A percentile compares a stretch with the other conserved stretches of the same genome.
phyloP scores from a whole-genome alignment of 1,140 invertebrate genomes.

The Probaryconus sp. region DNA sequence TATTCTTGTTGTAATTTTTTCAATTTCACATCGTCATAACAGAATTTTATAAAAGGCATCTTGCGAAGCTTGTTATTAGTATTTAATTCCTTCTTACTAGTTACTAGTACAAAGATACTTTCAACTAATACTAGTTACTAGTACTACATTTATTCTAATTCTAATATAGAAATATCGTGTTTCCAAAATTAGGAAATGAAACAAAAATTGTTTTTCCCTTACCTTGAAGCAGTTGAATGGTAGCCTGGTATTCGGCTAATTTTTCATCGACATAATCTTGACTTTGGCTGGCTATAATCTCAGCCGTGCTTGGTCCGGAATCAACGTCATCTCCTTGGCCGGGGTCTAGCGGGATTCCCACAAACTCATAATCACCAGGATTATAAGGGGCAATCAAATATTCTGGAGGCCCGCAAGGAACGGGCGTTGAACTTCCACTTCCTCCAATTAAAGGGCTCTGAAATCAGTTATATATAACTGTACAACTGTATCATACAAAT shows the following conservation, averaged over 20 bases:
- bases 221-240: slow-evolving; percentile 94
- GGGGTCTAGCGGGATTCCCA: slow-evolving; percentile 84
- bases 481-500: too few relatives aligned
- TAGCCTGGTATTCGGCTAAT: slow-evolving; percentile 94
- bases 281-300: slow-evolving; percentile 94
- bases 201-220: too few relatives aligned
- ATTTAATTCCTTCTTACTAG: too few relatives aligned
- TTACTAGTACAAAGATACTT: too few relatives aligned
- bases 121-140: too few relatives aligned
- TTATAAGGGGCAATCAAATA: slow-evolving; percentile 82
- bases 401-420: slow-evolving; percentile 81
- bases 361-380: slow-evolving; percentile 81
- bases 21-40: too few relatives aligned
- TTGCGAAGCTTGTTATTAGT: too few relatives aligned
- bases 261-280: slow-evolving; percentile 97
- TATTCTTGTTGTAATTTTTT: not conserved
- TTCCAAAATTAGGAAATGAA: not conserved
- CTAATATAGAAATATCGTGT: not conserved
- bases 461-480: slow-evolving; percentile 17
- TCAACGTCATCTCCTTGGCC: slow-evolving; percentile 83
- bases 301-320: slow-evolving; percentile 89
- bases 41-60: too few relatives aligned
- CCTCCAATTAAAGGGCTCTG: slow-evolving; percentile 65
- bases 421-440: slow-evolving; percentile 76
- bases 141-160: not conserved